phyloP scores from a whole-genome alignment of 2,113 vertebrate genomes.

The Mesocricetus auratus region DNA sequence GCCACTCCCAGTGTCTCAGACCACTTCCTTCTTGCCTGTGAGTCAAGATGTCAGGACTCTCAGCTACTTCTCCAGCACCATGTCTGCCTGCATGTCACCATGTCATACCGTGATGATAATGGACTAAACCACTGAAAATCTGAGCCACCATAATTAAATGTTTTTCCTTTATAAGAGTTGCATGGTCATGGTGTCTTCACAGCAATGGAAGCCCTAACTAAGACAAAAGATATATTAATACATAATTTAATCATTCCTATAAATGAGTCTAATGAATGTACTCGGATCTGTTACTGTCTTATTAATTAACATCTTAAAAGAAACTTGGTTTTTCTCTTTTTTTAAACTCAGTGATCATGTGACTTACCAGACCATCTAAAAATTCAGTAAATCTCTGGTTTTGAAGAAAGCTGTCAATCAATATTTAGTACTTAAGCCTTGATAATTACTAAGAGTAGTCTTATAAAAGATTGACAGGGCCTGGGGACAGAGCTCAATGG shows the following conservation, averaged over 20 bases:
- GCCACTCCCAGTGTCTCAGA: background rate
- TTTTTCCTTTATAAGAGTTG: background rate
- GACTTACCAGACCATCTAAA: background rate
- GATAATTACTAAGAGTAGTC: background rate
- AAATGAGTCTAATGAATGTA: slow-evolving; percentile 10
- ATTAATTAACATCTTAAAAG: background rate
- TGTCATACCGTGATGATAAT: background rate
- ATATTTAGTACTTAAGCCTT: slow-evolving; percentile 14
- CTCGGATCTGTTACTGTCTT: background rate
- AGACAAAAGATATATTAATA: background rate
- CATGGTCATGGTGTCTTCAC: background rate
- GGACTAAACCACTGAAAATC: background rate
- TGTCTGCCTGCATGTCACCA: background rate
- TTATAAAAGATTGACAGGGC: background rate
- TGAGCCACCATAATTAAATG: background rate
- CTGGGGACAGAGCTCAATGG: background rate
- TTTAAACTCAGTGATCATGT: slow-evolving; percentile 24
- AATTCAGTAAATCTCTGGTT: background rate
- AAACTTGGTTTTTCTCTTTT: slow-evolving; percentile 29
- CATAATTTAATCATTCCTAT: background rate
- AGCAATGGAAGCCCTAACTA: background rate
- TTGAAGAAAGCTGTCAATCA: background rate
- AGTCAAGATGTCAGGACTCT: background rate
- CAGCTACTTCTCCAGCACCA: background rate
- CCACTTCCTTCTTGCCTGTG: background rate